Percentiles rank a stretch among this genome's conserved stretches.
Evolutionary conservation across 2,888 invertebrate genomes (phyloP).

Genomic region (Elegia similella): DNA sequence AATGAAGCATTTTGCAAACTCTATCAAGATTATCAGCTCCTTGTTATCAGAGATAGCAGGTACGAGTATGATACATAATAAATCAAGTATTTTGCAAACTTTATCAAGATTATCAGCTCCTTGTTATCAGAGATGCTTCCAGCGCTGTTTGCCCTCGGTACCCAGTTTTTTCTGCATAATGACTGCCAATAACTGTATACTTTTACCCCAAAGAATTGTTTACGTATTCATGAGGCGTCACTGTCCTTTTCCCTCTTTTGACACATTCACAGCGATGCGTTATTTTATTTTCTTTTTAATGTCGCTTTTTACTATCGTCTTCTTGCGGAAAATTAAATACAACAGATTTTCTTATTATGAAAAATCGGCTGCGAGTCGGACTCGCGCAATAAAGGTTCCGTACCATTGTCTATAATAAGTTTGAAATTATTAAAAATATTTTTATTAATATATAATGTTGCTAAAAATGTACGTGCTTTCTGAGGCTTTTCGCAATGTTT

Average conservation of each 20-base stretch:
- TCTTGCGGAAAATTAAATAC: background rate
- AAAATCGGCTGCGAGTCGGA: too few relatives aligned
- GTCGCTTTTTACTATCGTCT: background rate
- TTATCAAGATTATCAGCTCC: background rate
- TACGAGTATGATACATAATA: background rate
- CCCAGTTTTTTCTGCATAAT: slow-evolving; percentile 43
- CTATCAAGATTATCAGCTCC: too few relatives aligned
- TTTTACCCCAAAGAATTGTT: slow-evolving; percentile 32
- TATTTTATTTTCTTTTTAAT: background rate
- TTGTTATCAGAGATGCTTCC: slow-evolving; percentile 29
- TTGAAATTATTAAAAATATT: too few relatives aligned
- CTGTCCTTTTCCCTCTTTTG: slow-evolving; percentile 1
- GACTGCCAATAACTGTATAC: slow-evolving; percentile 39
- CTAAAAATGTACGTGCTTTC: too few relatives aligned
- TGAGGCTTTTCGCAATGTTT: too few relatives aligned
- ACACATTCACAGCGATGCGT: background rate
- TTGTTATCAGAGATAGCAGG: too few relatives aligned
- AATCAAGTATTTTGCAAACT: background rate
- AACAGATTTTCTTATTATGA: too few relatives aligned
- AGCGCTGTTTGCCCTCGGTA: slow-evolving; percentile 35
- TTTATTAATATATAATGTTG: too few relatives aligned
- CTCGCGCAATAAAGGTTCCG: too few relatives aligned
- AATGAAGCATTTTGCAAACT: too few relatives aligned
- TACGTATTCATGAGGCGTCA: slow-evolving; percentile 31
- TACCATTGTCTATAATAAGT: too few relatives aligned